Percentiles rank a stretch among this genome's conserved stretches.
Evolutionary conservation across 2,113 vertebrate species (phyloP).

Genomic region (Dasyornis broadbenti): DNA sequence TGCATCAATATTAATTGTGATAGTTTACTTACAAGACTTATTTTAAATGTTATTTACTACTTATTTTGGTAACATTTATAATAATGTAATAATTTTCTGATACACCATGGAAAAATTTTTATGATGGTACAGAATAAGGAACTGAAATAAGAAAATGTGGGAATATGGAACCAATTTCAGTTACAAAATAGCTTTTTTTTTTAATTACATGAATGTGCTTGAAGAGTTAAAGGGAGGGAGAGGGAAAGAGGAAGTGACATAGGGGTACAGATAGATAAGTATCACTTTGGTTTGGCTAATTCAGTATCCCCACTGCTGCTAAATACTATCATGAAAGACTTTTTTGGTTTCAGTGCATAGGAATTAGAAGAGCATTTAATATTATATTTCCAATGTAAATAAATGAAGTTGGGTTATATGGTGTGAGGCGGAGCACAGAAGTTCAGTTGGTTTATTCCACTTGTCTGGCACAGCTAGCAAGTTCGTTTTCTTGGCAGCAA

Average conservation of each 20-base stretch:
- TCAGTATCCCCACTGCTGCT: not conserved
- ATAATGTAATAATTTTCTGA: not conserved
- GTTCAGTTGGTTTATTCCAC: not conserved
- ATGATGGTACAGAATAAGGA: not conserved
- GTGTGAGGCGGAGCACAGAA: not conserved
- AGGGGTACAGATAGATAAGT: not conserved
- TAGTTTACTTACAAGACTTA: not conserved
- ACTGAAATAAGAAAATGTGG: not conserved
- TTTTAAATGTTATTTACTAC: not conserved
- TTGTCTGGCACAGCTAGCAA: not conserved
- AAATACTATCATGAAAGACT: not conserved
- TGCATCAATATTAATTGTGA: not conserved
- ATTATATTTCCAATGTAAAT: not conserved
- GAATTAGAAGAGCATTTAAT: not conserved
- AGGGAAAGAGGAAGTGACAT: not conserved
- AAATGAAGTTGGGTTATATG: not conserved
- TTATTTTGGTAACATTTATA: not conserved
- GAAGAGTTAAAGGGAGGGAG: not conserved
- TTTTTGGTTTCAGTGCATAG: not conserved
- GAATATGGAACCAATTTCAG: not conserved
- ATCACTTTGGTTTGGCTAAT: not conserved
- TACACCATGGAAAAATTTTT: not conserved
- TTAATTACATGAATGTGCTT: not conserved
- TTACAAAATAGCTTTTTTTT: not conserved
- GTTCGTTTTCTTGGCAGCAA: constrained; percentile 13